Conservation (phyloP, 2,113 vertebrate species). For the Sialia sialis region DNA sequence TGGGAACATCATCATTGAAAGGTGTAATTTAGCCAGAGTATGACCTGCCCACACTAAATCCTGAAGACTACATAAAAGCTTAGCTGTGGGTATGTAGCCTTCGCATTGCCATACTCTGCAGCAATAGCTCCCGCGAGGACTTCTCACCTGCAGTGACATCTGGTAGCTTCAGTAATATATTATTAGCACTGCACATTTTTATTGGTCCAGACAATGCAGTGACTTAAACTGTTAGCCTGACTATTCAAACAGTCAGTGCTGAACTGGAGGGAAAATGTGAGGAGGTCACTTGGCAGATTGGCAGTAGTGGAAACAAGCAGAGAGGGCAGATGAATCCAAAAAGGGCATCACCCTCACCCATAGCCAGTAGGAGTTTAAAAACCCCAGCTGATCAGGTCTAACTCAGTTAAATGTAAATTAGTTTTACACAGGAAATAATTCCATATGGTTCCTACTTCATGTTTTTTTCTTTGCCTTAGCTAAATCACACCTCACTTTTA, state of each 20-base stretch:
- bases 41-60: background rate
- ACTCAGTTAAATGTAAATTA: background rate
- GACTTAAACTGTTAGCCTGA: background rate
- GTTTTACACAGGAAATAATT: background rate
- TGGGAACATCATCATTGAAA: background rate
- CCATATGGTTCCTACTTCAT: background rate
- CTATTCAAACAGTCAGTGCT: background rate
- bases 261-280: background rate
- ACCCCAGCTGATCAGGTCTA: background rate
- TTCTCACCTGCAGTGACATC: background rate
- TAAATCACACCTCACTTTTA: background rate
- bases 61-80: background rate
- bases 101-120: background rate
- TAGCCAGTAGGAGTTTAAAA: background rate
- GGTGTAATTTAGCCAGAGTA: background rate
- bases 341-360: background rate
- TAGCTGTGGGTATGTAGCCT: background rate
- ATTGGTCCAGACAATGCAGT: accelerated
- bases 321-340: background rate
- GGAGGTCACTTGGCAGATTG: accelerated
- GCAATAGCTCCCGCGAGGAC: background rate
- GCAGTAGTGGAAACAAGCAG: background rate
- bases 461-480: background rate
- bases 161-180: background rate
- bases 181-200: background rate